phyloP scores from a whole-genome alignment of 2,113 vertebrate genomes.

The Mormyrus iriodes region DNA sequence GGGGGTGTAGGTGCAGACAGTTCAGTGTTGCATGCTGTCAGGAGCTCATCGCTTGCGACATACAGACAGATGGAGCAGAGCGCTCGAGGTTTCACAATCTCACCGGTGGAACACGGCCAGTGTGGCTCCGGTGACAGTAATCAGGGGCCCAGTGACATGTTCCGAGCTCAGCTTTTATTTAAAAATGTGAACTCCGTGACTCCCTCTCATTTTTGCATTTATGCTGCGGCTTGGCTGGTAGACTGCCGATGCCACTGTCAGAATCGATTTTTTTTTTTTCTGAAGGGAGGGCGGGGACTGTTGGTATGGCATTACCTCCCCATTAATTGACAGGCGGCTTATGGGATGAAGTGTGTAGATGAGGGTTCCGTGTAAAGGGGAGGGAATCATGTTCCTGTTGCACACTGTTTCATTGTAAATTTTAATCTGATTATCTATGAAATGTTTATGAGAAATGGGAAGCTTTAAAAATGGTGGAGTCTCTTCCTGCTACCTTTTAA shows the following conservation, averaged over 20 bases:
- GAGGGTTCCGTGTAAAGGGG: background rate
- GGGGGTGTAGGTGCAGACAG: background rate
- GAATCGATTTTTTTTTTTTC: background rate
- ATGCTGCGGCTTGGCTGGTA: background rate
- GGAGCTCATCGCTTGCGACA: background rate
- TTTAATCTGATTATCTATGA: background rate
- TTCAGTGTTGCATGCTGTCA: background rate
- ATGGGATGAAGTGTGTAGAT: background rate
- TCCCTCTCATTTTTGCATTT: constrained; percentile 13
- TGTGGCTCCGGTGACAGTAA: constrained; percentile 14
- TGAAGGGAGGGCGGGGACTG: background rate
- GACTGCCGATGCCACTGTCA: background rate
- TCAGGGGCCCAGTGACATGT: constrained; percentile 14
- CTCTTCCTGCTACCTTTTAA: background rate
- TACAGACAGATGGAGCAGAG: constrained; percentile 9
- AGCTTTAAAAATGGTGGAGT: background rate
- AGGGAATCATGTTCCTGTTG: background rate
- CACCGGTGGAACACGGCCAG: constrained; percentile 1
- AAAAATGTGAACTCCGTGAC: constrained; percentile 3
- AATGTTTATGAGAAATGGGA: constrained; percentile 1
- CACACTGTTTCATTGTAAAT: constrained; percentile 5
- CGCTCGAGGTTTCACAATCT: background rate
- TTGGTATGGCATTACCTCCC: background rate
- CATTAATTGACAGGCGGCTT: background rate
- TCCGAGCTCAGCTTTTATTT: constrained; percentile 19